phyloP scores from a whole-genome alignment of 1,140 invertebrate species.

The Tribolium castaneum region DNA sequence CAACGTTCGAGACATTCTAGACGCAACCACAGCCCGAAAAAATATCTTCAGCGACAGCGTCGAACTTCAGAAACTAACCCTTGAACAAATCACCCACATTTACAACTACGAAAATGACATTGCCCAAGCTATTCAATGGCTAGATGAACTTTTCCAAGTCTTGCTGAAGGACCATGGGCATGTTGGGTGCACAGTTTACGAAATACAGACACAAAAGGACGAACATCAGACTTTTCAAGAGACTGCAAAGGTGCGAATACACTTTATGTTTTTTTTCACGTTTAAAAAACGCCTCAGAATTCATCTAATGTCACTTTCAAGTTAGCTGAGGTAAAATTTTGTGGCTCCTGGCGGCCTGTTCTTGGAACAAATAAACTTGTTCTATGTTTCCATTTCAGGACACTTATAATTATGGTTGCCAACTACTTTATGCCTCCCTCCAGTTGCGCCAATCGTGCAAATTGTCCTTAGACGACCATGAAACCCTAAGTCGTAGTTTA shows the following conservation, averaged over 20 bases:
- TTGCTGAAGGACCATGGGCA: slow-evolving; percentile 77
- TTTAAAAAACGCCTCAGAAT: too few relatives aligned
- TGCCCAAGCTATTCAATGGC: slow-evolving; percentile 79
- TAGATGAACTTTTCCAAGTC: slow-evolving; percentile 78
- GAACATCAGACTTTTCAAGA: slow-evolving; percentile 82
- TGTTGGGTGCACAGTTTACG: slow-evolving; percentile 77
- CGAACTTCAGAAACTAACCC: slow-evolving; percentile 78
- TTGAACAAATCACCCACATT: slow-evolving; percentile 81
- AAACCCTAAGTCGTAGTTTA: slow-evolving; percentile 68
- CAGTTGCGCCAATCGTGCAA: slow-evolving; percentile 80
- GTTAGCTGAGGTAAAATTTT: too few relatives aligned
- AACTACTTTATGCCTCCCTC: slow-evolving; percentile 79
- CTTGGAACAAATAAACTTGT: too few relatives aligned
- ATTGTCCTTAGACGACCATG: slow-evolving; percentile 71
- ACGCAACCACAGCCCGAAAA: slow-evolving; percentile 72
- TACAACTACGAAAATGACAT: slow-evolving; percentile 81
- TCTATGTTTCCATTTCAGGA: slow-evolving; percentile 67
- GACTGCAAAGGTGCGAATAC: slow-evolving; percentile 72
- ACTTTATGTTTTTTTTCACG: too few relatives aligned
- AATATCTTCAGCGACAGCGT: slow-evolving; percentile 77
- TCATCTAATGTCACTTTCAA: too few relatives aligned
- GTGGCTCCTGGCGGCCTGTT: too few relatives aligned
- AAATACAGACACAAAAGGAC: slow-evolving; percentile 80
- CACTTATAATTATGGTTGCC: slow-evolving; percentile 83
- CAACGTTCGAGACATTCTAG: slow-evolving; percentile 77